Evolutionary conservation across 2,797 vertebrate species (phyloP).

Genomic region (Hypotaenidia okinawae): DNA sequence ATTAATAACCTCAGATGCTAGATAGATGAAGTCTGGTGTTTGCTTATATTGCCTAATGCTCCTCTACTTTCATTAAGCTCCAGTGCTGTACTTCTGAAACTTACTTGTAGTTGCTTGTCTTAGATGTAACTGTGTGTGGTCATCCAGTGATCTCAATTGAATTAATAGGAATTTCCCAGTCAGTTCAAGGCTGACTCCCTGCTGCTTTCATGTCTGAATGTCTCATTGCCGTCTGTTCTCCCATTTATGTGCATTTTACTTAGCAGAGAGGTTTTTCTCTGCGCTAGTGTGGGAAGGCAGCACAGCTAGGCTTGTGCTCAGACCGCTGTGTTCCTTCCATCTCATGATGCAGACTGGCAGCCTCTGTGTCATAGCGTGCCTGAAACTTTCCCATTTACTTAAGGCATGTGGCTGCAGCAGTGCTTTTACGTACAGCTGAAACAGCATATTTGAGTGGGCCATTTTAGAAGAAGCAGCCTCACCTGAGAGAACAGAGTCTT

Average conservation of each 20-base stretch:
- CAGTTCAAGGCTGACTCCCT: neutral
- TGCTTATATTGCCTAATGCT: neutral
- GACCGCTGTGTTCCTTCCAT: rapidly evolving
- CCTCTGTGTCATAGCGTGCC: rapidly evolving
- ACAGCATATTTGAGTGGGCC: neutral
- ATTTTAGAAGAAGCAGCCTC: neutral
- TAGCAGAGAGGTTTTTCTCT: neutral
- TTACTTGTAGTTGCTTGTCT: neutral
- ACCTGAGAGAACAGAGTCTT: neutral
- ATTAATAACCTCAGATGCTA: neutral
- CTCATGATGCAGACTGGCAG: neutral
- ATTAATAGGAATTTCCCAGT: neutral
- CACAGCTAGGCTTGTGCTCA: neutral
- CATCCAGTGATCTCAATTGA: neutral
- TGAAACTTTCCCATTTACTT: neutral
- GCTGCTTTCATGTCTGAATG: neutral
- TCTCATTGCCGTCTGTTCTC: neutral
- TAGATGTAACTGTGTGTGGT: neutral
- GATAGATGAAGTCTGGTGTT: neutral
- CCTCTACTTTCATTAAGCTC: neutral
- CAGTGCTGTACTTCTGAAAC: neutral
- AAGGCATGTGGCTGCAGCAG: neutral
- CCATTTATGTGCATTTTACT: neutral
- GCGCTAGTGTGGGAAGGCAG: neutral
- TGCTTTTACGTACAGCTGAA: neutral